A percentile compares a stretch with the other conserved stretches of the same genome.
These are phyloP conservation scores for Amphibalanus amphitrite DNA, from an alignment of 1,140 invertebrate species.

Conservation along the genomic window DNA sequence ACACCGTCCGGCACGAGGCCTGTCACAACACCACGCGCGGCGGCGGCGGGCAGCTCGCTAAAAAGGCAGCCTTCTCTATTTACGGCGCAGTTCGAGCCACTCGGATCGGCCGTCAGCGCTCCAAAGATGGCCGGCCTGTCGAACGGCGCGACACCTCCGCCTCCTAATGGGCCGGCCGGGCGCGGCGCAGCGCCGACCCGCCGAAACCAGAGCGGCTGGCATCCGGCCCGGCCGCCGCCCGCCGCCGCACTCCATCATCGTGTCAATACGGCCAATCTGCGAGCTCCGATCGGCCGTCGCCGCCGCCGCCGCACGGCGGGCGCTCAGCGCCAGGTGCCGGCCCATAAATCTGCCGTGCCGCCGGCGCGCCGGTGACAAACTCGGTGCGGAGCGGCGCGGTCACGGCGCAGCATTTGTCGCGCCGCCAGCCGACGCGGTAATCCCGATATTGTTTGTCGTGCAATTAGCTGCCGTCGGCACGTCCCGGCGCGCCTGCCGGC, in stretches of 20 bases:
- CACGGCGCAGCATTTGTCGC: neutral
- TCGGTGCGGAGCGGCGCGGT: neutral
- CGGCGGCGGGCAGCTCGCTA: neutral
- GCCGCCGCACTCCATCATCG: neutral
- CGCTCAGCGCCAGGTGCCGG: neutral
- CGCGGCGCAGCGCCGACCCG: no score
- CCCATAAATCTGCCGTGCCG: neutral
- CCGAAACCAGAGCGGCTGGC: neutral
- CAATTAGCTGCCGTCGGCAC: neutral
- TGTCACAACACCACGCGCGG: neutral
- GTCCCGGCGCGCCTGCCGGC: no score
- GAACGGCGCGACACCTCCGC: neutral
- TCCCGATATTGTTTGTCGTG: neutral
- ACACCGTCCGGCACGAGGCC: neutral
- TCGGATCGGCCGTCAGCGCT: neutral
- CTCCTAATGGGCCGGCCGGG: no score
- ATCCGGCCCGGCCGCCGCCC: neutral
- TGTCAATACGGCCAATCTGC: neutral
- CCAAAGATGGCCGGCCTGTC: neutral
- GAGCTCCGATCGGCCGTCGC: neutral
- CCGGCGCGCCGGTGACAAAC: neutral
- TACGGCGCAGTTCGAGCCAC: neutral
- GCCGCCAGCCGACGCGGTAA: neutral
- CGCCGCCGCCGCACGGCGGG: no score
- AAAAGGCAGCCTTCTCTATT: neutral